Evolutionary conservation across 2,888 invertebrate species (phyloP).

Genomic region (Sussaba pulchella): DNA sequence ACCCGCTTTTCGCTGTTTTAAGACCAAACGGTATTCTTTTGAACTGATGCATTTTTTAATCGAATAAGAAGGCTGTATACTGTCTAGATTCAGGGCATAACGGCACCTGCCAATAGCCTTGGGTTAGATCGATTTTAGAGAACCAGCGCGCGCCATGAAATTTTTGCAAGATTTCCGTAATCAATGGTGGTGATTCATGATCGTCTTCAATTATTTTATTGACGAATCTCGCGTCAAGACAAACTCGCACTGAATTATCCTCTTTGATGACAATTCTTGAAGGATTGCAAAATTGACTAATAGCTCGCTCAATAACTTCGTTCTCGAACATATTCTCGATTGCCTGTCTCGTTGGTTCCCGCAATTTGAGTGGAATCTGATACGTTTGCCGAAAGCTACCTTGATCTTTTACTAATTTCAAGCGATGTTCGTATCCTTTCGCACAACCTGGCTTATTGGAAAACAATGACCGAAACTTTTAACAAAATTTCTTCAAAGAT

Average conservation of each 20-base stretch:
- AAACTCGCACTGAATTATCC: not conserved
- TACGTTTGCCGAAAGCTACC: not conserved
- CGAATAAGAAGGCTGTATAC: slow-evolving; percentile 69
- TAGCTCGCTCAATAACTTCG: slow-evolving; percentile 33
- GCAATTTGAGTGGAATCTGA: slow-evolving; percentile 13
- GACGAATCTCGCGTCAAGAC: slow-evolving; percentile 17
- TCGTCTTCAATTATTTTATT: slow-evolving; percentile 37
- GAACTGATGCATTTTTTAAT: slow-evolving; percentile 71
- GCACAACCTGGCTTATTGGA: slow-evolving; percentile 63
- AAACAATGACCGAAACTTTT: slow-evolving; percentile 62
- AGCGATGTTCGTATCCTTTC: slow-evolving; percentile 7
- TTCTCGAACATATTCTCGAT: slow-evolving; percentile 39
- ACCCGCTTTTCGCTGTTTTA: slow-evolving; percentile 70
- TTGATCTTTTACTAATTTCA: slow-evolving; percentile 1
- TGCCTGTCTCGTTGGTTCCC: slow-evolving; percentile 16
- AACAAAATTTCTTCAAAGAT: slow-evolving; percentile 8
- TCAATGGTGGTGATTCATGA: slow-evolving; percentile 38
- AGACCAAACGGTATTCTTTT: slow-evolving; percentile 76
- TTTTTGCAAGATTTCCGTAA: slow-evolving; percentile 18
- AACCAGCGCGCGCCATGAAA: slow-evolving; percentile 4
- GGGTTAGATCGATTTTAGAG: slow-evolving; percentile 9
- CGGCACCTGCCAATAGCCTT: slow-evolving; percentile 22
- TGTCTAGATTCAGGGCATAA: slow-evolving; percentile 60
- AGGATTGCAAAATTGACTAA: slow-evolving; percentile 39
- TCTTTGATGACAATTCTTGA: slow-evolving; percentile 24